A percentile compares a stretch with the other conserved stretches of the same genome.
Evolutionary conservation across 2,797 vertebrate species (phyloP).

Genomic region (Corythornis leucogaster): DNA sequence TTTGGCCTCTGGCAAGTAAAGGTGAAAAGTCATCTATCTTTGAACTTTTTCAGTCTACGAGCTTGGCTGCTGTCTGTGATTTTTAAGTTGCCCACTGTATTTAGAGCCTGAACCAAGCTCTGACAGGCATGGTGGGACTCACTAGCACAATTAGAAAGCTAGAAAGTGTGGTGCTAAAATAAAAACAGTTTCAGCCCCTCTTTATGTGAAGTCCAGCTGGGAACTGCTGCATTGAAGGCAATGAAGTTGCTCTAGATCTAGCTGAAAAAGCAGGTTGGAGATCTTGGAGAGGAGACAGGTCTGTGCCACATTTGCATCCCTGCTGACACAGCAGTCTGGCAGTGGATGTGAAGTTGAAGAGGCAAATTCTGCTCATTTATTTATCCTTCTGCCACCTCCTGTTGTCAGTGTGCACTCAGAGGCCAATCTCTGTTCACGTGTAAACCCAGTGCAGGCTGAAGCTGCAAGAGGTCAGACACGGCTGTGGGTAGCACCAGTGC

Average conservation of each 20-base stretch:
- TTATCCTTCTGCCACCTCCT: neutral
- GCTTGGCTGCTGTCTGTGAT: neutral
- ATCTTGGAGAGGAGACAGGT: neutral
- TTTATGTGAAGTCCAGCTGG: neutral
- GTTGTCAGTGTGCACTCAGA: neutral
- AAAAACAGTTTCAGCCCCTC: neutral
- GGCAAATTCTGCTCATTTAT: neutral
- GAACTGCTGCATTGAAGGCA: neutral
- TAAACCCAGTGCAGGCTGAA: neutral
- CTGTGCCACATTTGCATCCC: neutral
- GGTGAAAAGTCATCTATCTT: slow-evolving; percentile 37
- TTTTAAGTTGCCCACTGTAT: slow-evolving; percentile 23
- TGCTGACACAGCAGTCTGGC: neutral
- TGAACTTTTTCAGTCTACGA: slow-evolving; percentile 20
- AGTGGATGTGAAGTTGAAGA: neutral
- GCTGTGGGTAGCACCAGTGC: neutral
- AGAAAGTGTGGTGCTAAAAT: neutral
- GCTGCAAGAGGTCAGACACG: neutral
- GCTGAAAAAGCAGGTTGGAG: neutral
- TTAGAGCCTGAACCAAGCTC: neutral
- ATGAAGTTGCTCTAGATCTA: neutral
- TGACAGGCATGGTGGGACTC: neutral
- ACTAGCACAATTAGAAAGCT: neutral
- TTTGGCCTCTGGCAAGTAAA: slow-evolving; percentile 49
- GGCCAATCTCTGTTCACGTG: accelerated